These are phyloP conservation scores for Drosophila aff. DNA, from an alignment of 1,140 invertebrate species.

Conservation along the genomic window DNA sequence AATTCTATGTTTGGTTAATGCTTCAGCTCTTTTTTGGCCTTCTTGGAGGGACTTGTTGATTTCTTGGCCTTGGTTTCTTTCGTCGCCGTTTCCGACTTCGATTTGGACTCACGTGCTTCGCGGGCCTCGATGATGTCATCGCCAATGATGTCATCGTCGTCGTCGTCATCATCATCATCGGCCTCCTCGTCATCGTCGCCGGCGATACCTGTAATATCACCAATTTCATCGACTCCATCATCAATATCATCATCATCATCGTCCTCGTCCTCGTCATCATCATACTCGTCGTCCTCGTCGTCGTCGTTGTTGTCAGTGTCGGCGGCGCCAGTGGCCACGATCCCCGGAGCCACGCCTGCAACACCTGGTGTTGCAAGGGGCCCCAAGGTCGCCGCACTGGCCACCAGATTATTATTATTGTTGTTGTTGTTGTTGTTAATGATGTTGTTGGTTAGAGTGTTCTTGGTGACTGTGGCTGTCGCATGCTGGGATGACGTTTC, in stretches of 20 bases:
- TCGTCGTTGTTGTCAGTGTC: slow-evolving; percentile 86
- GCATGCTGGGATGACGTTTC: slow-evolving; percentile 64
- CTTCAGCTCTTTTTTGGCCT: slow-evolving; percentile 86
- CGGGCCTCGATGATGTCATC: slow-evolving; percentile 89
- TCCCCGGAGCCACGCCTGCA: slow-evolving; percentile 24
- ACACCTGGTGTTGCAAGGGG: slow-evolving; percentile 40
- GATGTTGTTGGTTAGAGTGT: slow-evolving; percentile 60
- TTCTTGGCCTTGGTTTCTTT: slow-evolving; percentile 85
- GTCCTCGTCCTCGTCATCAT: slow-evolving; percentile 88
- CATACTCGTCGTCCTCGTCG: slow-evolving; percentile 89
- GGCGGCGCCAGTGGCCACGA: slow-evolving; percentile 34
- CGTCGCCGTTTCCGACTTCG: slow-evolving; percentile 88
- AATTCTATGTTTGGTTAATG: slow-evolving; percentile 65
- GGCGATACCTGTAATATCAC: slow-evolving; percentile 88
- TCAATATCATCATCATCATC: slow-evolving; percentile 86
- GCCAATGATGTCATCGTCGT: slow-evolving; percentile 88
- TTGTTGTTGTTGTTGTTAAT: slow-evolving; percentile 51
- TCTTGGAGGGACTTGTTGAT: slow-evolving; percentile 85
- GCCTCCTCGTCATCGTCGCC: slow-evolving; percentile 89
- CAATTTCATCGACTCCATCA: slow-evolving; percentile 88
- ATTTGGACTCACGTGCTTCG: slow-evolving; percentile 94
- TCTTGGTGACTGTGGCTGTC: slow-evolving; percentile 58
- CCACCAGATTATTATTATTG: slow-evolving; percentile 61
- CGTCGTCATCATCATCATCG: slow-evolving; percentile 90
- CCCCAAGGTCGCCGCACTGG: slow-evolving; percentile 44